phyloP scores from a whole-genome alignment of 2,113 vertebrate genomes.

The Phyllopteryx taeniolatus region DNA sequence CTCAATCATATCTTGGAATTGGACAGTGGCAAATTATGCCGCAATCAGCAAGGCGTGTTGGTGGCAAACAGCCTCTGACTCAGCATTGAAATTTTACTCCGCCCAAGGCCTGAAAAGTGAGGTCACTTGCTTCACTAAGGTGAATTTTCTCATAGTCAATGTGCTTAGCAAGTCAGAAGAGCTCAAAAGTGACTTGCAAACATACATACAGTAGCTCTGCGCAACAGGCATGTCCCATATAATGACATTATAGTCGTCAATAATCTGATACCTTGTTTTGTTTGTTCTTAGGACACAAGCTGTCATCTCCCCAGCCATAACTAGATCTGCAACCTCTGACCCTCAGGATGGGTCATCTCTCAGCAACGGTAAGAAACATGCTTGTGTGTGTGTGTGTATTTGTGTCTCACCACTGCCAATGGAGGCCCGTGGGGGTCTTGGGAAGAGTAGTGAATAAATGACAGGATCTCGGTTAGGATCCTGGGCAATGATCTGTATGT shows the following conservation, averaged over 20 bases:
- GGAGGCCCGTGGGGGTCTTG: constrained; percentile 62
- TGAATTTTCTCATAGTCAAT: no score
- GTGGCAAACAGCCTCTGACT: no score
- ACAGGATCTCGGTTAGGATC: constrained; percentile 74
- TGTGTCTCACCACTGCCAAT: constrained; percentile 66
- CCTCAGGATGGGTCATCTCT: background rate
- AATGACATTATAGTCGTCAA: background rate
- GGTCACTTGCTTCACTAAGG: no score
- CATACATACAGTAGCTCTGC: no score
- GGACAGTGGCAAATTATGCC: background rate
- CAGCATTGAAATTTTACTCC: no score
- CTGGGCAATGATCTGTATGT: constrained; percentile 58
- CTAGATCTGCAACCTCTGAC: no score
- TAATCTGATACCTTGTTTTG: background rate
- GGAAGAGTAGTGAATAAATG: constrained; percentile 69
- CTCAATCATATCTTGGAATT: background rate
- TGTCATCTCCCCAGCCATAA: no score
- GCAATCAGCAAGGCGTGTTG: background rate
- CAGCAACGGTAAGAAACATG: background rate
- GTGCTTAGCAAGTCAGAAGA: no score
- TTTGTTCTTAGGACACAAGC: background rate
- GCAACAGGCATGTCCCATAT: no score
- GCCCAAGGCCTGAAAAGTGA: no score
- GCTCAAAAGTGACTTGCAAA: no score
- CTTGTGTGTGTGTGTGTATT: constrained; percentile 7